Evolutionary conservation across 1,140 invertebrate species (phyloP).

Genomic region (Brachionus rotundiformis): DNA sequence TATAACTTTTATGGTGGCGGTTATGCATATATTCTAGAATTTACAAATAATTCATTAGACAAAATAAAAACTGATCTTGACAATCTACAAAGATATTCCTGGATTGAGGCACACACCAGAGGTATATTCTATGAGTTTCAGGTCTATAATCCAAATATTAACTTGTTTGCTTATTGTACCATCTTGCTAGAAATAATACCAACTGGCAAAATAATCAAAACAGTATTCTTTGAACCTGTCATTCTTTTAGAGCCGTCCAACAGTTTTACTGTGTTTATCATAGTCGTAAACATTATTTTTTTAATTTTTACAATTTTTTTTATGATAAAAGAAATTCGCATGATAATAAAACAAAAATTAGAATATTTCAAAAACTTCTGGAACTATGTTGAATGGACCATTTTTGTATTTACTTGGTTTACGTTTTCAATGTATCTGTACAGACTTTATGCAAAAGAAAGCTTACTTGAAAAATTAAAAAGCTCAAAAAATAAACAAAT

Average conservation of each 20-base stretch:
- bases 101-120: slow-evolving; percentile 68
- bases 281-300: slow-evolving; percentile 62
- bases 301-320: slow-evolving; percentile 66
- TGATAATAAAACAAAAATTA: slow-evolving; percentile 53
- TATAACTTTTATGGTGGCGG: slow-evolving; percentile 68
- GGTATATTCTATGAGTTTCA: slow-evolving; percentile 69
- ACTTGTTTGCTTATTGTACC: slow-evolving; percentile 67
- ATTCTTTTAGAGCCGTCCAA: slow-evolving; percentile 57
- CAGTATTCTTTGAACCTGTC: slow-evolving; percentile 65
- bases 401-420: slow-evolving; percentile 62
- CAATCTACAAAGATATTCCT: slow-evolving; percentile 61
- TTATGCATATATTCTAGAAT: slow-evolving; percentile 66
- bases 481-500: slow-evolving; percentile 66
- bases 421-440: slow-evolving; percentile 64
- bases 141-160: slow-evolving; percentile 68
- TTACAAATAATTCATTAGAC: slow-evolving; percentile 56
- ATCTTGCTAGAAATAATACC: slow-evolving; percentile 66
- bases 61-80: slow-evolving; percentile 59
- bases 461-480: slow-evolving; percentile 61
- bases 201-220: slow-evolving; percentile 65
- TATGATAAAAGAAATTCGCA: slow-evolving; percentile 62
- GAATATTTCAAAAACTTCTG: slow-evolving; percentile 62
- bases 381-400: slow-evolving; percentile 64
- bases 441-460: slow-evolving; percentile 59
- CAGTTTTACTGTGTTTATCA: slow-evolving; percentile 58